Evolutionary conservation across 2,113 vertebrate species (phyloP), one percentile per base, ranked within the genome.

Genomic region (Oenanthe melanoleuca): DNA sequence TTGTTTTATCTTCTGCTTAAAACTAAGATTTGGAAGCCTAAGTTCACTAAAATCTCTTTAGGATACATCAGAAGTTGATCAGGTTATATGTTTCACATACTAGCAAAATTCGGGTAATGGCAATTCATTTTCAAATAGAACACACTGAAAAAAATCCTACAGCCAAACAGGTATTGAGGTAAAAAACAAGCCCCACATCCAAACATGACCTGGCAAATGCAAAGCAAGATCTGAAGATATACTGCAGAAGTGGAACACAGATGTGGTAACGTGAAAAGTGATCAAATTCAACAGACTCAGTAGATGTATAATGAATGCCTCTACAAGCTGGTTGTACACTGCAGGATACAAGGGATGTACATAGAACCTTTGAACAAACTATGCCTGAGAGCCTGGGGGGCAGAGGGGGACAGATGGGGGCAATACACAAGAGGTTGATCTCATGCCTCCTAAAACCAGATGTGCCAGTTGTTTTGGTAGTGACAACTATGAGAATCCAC

Each of bases 351-450:
- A 67, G 24, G 9, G 18, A 45, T 5, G 6, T 5, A 50, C 20
- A 12, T 2, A 12, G 4, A 4, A 14, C 15, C 24, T 56, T 73
- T 4, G 26, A 66, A 45, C 19, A 64, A 86, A 47, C 6, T 40
- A 19, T 59, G 18, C 24, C 52, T 11, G 14, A 73, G 20, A 61
- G 11, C 9, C n/a, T 22, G 11, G 8, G 14, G 3, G 33, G 11
- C 0, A 0, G 28, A 24, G 9, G 5, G 14, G 24, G 5, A n/a
- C 1, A 1, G 5, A 37, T 17, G 2, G 25, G 12, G 7, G 26
- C 29, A 69, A 37, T 0, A 56, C 5, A 14, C 8, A 49, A 57
- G 26, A 57, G 15, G 15, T 2, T 80, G 45, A 80, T 33, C 13
- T 50, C 15, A 57, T 86, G 24, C 16, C 29, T 77, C 29, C 63